A percentile compares a stretch with the other conserved stretches of the same genome.
Evolutionary conservation across 1,140 invertebrate species (phyloP).

Genomic region (Drosophila sucinea): DNA sequence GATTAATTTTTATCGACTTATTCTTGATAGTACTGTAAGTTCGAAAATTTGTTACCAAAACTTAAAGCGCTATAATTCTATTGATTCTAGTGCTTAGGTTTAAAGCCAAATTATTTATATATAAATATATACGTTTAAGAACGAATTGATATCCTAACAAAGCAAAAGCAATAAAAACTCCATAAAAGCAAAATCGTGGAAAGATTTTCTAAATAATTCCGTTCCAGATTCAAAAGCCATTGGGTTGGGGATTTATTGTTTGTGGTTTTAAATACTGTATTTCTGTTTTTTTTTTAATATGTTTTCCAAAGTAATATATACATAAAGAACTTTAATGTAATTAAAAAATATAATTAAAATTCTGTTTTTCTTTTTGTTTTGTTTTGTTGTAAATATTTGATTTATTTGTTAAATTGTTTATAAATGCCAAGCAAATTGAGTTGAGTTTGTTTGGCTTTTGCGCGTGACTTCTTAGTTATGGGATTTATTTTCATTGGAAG

Average conservation of each 20-base stretch:
- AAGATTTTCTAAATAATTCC: background rate
- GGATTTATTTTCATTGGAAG: background rate
- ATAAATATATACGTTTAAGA: slow-evolving; percentile 20
- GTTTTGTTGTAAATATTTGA: slow-evolving; percentile 14
- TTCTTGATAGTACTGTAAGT: slow-evolving; percentile 38
- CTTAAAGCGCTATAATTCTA: slow-evolving; percentile 38
- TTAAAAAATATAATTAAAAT: slow-evolving; percentile 49
- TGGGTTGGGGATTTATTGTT: background rate
- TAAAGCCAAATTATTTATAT: slow-evolving; percentile 75
- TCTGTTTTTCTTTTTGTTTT: background rate
- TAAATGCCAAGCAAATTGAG: slow-evolving; percentile 14
- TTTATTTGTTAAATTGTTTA: slow-evolving; percentile 29
- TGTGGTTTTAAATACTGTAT: slow-evolving; percentile 7
- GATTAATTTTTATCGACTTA: no score
- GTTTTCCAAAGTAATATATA: slow-evolving; percentile 39
- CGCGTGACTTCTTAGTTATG: background rate
- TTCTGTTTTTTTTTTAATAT: slow-evolving; percentile 40
- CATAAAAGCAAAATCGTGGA: slow-evolving; percentile 30
- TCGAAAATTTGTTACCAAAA: slow-evolving; percentile 56
- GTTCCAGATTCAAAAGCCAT: background rate
- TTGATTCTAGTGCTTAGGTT: slow-evolving; percentile 66
- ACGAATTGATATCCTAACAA: slow-evolving; percentile 59
- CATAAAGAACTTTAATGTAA: slow-evolving; percentile 42
- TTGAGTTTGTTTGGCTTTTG: background rate
- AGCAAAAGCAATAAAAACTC: slow-evolving; percentile 61